A percentile compares a stretch with the other conserved stretches of the same genome.
phyloP scores from a whole-genome alignment of 2,797 vertebrate species.

The Dicrostonyx torquatus region DNA sequence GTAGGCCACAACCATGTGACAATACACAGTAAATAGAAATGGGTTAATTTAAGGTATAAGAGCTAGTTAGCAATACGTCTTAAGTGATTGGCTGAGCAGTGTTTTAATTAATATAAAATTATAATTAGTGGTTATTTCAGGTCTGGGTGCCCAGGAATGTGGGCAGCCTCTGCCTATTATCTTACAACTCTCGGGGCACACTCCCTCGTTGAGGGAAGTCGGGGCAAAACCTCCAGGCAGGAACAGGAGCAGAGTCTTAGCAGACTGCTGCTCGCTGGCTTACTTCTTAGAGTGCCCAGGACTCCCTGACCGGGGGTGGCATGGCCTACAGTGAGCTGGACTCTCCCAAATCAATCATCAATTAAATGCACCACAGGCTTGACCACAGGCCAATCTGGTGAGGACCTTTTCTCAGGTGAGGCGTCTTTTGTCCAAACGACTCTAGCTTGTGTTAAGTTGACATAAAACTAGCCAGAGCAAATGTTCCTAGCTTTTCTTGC shows the following conservation, averaged over 20 bases:
- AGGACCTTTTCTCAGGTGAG: neutral
- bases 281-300: neutral
- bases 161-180: too few relatives aligned
- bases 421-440: neutral
- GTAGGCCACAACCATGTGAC: too few relatives aligned
- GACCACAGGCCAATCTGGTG: neutral
- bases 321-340: neutral
- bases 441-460: neutral
- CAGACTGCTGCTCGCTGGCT: neutral
- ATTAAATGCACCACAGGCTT: neutral
- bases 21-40: too few relatives aligned
- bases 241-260: neutral
- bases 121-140: too few relatives aligned
- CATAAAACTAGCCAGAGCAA: neutral
- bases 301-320: neutral
- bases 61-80: too few relatives aligned
- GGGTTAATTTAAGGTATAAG: too few relatives aligned
- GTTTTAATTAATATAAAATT: too few relatives aligned
- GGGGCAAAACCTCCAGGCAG: neutral
- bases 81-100: too few relatives aligned
- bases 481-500: neutral
- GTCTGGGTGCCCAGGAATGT: too few relatives aligned
- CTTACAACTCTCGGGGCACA: neutral
- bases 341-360: too few relatives aligned
- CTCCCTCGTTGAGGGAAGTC: neutral